A percentile compares a stretch with the other conserved stretches of the same genome.
phyloP scores from a whole-genome alignment of 1,140 invertebrate genomes.

The Leptestheria dahalacensis region DNA sequence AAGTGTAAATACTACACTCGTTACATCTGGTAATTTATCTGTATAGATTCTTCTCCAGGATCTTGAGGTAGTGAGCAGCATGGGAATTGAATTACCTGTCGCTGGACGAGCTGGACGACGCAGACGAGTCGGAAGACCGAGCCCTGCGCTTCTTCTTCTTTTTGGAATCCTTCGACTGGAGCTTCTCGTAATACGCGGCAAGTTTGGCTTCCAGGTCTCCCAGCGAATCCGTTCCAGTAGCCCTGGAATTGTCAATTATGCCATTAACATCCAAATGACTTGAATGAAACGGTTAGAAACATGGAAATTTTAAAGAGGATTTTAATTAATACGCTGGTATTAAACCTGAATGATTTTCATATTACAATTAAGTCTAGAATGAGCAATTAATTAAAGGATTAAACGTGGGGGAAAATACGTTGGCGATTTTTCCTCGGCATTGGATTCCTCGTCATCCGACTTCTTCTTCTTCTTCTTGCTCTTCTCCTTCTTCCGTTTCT shows the following conservation, averaged over 20 bases:
- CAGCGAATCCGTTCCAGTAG: constrained; percentile 24
- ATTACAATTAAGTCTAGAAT: too few relatives aligned
- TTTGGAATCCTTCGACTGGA: constrained; percentile 31
- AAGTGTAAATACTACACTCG: too few relatives aligned
- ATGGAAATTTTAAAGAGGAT: too few relatives aligned
- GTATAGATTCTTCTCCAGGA: too few relatives aligned
- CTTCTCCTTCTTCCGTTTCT: constrained; percentile 10
- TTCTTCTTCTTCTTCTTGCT: constrained; percentile 15
- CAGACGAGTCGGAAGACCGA: constrained; percentile 8
- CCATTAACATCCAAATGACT: not conserved
- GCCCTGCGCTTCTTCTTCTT: constrained; percentile 13
- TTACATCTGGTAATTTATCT: too few relatives aligned
- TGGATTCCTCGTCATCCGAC: constrained; percentile 6
- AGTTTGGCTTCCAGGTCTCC: constrained; percentile 60
- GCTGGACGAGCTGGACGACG: constrained; percentile 3
- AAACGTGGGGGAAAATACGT: too few relatives aligned
- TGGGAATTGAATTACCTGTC: not conserved
- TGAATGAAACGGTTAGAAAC: too few relatives aligned
- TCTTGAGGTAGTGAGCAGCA: too few relatives aligned
- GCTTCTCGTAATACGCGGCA: constrained; percentile 56
- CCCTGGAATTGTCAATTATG: not conserved
- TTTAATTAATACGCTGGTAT: too few relatives aligned
- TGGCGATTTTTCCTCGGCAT: not conserved
- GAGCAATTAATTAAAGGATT: too few relatives aligned
- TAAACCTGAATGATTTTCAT: too few relatives aligned